Percentiles rank a stretch among this genome's conserved stretches.
These are phyloP conservation scores for Crax fasciolata DNA, from an alignment of 2,797 vertebrate genomes.

Conservation along the genomic window DNA sequence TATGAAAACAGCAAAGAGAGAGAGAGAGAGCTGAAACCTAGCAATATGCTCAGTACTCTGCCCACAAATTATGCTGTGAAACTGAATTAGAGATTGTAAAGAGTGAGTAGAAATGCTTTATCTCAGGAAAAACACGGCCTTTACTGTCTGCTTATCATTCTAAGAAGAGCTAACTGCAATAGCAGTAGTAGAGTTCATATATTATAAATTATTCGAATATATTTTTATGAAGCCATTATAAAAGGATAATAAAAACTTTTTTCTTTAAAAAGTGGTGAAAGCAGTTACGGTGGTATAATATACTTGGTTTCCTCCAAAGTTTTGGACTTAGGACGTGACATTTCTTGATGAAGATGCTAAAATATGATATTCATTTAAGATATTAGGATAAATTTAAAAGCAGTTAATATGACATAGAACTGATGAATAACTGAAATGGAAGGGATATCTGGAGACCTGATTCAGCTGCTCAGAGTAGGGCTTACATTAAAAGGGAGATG, in stretches of 20 bases:
- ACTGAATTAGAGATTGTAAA: not conserved
- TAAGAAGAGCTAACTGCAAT: not conserved
- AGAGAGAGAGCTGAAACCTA: not conserved
- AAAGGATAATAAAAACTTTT: not conserved
- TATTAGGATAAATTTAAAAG: not conserved
- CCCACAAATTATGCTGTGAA: not conserved
- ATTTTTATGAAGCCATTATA: not conserved
- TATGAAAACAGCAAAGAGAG: not conserved
- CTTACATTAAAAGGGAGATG: not conserved
- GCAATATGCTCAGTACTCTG: not conserved
- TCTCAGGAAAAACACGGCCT: not conserved
- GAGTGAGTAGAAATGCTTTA: not conserved
- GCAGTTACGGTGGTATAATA: not conserved
- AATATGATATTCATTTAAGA: not conserved
- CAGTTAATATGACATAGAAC: not conserved
- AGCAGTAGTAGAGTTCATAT: not conserved
- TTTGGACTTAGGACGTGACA: not conserved
- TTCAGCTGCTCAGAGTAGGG: not conserved
- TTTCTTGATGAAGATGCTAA: not conserved
- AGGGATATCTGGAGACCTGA: not conserved
- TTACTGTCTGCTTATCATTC: not conserved
- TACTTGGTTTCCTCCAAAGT: not conserved
- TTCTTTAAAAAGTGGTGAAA: not conserved
- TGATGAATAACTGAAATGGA: not conserved
- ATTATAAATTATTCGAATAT: constrained; percentile 25